phyloP scores from a whole-genome alignment of 1,140 invertebrate genomes.

The Sarcophaga peregrina region DNA sequence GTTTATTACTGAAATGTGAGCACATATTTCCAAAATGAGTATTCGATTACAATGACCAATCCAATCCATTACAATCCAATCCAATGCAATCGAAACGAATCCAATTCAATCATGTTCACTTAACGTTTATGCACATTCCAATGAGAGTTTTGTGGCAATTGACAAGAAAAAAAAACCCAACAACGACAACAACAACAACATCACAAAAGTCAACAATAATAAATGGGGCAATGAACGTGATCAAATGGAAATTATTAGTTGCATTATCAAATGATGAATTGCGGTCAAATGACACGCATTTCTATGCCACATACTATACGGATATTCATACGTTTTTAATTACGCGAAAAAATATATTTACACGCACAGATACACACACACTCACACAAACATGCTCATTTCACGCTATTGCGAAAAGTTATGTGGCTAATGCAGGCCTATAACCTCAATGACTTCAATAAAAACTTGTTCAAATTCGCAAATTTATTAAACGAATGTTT shows the following conservation, averaged over 20 bases:
- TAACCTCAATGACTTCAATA: too few relatives aligned
- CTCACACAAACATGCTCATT: too few relatives aligned
- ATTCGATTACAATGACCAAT: not conserved
- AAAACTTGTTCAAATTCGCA: too few relatives aligned
- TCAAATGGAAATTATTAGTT: slow-evolving; percentile 36
- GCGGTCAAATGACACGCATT: slow-evolving; percentile 9
- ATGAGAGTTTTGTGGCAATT: not conserved
- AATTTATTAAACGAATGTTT: too few relatives aligned
- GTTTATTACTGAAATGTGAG: not conserved
- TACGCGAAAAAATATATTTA: too few relatives aligned
- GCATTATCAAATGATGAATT: slow-evolving; percentile 37
- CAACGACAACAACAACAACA: slow-evolving; percentile 1
- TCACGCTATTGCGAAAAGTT: too few relatives aligned
- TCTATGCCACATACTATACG: not conserved
- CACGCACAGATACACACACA: not conserved
- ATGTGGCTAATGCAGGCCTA: too few relatives aligned
- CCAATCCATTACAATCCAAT: not conserved
- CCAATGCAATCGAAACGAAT: too few relatives aligned
- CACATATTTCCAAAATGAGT: not conserved
- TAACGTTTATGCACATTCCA: too few relatives aligned
- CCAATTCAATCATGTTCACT: too few relatives aligned
- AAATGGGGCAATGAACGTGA: slow-evolving; percentile 30
- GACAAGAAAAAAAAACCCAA: too few relatives aligned
- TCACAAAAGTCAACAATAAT: not conserved
- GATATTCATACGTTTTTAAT: not conserved